Conservation (phyloP, 1,140 invertebrate species). For the Thaumatotibia leucotreta region DNA sequence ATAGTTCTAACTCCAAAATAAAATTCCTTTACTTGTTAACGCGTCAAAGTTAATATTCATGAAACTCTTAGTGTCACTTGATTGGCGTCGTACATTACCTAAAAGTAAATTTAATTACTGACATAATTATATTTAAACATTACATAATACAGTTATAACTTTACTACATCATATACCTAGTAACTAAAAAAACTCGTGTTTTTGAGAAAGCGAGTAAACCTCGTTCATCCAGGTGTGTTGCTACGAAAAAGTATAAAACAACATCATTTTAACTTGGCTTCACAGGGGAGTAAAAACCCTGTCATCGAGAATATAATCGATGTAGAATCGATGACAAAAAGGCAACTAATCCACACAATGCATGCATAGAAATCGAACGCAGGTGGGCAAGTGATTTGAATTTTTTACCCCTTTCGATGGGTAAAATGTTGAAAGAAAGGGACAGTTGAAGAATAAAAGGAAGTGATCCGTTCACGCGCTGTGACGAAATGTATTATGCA, state of each 20-base stretch:
- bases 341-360: slow-evolving; percentile 55
- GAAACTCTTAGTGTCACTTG: too few relatives aligned
- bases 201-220: too few relatives aligned
- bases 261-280: neutral
- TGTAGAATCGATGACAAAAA: slow-evolving; percentile 5
- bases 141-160: too few relatives aligned
- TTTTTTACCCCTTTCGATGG: slow-evolving; percentile 36
- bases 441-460: neutral
- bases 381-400: slow-evolving; percentile 65
- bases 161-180: too few relatives aligned
- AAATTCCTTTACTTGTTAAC: too few relatives aligned
- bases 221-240: too few relatives aligned
- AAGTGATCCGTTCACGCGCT: neutral
- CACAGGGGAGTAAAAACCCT: neutral
- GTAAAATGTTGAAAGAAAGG: neutral
- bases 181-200: too few relatives aligned
- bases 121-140: too few relatives aligned
- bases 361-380: slow-evolving; percentile 54
- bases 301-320: neutral
- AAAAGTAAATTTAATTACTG: too few relatives aligned
- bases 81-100: too few relatives aligned
- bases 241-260: neutral
- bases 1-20: too few relatives aligned
- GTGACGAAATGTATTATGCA: neutral
- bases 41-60: too few relatives aligned